Conservation (phyloP, 2,888 invertebrate genomes). For the Noctua janthina region DNA sequence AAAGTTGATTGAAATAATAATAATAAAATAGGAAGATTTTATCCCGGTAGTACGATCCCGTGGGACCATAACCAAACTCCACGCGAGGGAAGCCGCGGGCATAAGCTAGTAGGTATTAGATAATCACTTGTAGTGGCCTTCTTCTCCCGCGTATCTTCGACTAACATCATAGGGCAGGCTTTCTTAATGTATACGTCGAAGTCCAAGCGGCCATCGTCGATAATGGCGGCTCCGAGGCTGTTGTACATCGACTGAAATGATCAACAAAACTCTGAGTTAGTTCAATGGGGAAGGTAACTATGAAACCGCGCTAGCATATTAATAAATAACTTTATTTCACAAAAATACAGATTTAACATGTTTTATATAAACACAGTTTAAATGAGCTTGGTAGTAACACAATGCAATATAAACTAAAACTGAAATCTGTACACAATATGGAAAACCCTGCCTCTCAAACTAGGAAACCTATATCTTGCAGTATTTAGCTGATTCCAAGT, state of each 20-base stretch:
- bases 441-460: too few relatives aligned
- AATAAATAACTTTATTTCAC: too few relatives aligned
- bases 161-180: constrained; percentile 92
- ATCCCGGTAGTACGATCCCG: neutral
- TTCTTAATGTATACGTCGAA: constrained; percentile 96
- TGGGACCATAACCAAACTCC: neutral
- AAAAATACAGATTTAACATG: too few relatives aligned
- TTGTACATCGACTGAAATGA: constrained; percentile 92
- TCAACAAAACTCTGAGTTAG: neutral
- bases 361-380: too few relatives aligned
- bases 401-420: too few relatives aligned
- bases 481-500: too few relatives aligned
- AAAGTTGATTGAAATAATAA: too few relatives aligned
- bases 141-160: constrained; percentile 92
- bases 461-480: too few relatives aligned
- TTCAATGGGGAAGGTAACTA: neutral
- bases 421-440: too few relatives aligned
- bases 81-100: neutral
- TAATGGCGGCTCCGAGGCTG: constrained; percentile 95
- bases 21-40: neutral
- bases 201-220: constrained; percentile 92
- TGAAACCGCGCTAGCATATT: neutral
- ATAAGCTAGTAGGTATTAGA: neutral
- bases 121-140: constrained; percentile 91
- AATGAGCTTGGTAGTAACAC: too few relatives aligned